Conservation (phyloP, 2,888 invertebrate genomes). For the Drosophila melanosoma region DNA sequence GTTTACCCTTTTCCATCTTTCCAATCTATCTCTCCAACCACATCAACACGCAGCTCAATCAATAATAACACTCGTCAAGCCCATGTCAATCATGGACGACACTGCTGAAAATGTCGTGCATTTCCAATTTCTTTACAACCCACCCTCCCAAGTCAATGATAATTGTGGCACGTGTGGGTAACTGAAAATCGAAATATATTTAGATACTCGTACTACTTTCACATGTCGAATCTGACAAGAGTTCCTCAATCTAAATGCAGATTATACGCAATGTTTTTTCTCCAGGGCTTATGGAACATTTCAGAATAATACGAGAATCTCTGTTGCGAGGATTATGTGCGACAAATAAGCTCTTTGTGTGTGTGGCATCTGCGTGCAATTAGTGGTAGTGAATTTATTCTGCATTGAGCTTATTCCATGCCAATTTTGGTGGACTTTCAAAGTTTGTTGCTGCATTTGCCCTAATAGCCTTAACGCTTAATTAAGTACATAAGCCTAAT, state of each 20-base stretch:
- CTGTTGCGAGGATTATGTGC: conserved; percentile 34
- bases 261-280: conserved; percentile 40
- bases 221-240: conserved; percentile 48
- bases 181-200: background rate
- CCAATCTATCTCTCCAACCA: background rate
- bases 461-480: conserved; percentile 53
- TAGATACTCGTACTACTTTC: conserved; percentile 6
- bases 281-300: conserved; percentile 17
- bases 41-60: conserved; percentile 28
- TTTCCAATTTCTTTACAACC: conserved; percentile 29
- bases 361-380: conserved; percentile 50
- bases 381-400: conserved; percentile 56
- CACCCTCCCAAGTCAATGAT: background rate
- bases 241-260: conserved; percentile 50
- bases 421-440: conserved; percentile 15
- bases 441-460: conserved; percentile 18
- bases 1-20: background rate
- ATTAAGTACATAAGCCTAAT: conserved; percentile 60
- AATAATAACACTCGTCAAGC: conserved; percentile 46
- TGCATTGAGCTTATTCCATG: conserved; percentile 55
- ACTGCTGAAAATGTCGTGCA: conserved; percentile 13
- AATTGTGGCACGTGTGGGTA: conserved; percentile 31
- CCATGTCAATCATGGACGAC: conserved; percentile 44
- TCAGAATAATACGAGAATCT: conserved; percentile 21
- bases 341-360: conserved; percentile 3